Conservation (phyloP, 2,888 invertebrate species). For the Cecidostiba fungosa region DNA sequence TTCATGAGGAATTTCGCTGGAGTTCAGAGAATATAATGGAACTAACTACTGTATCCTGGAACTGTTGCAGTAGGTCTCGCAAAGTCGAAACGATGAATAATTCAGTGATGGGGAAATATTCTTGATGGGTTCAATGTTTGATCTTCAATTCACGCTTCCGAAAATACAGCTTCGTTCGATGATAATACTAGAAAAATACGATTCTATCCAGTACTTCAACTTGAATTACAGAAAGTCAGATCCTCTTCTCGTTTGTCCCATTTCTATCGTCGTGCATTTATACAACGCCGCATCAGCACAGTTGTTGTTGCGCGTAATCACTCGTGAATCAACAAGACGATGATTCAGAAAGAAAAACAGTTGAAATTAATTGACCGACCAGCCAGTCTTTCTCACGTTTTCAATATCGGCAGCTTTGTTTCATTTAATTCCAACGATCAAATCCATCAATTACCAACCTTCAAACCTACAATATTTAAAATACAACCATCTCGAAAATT, state of each 20-base stretch:
- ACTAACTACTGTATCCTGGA: not conserved
- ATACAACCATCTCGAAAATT: not conserved
- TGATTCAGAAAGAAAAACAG: constrained; percentile 38
- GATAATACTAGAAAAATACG: not conserved
- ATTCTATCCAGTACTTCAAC: not conserved
- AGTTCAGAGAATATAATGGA: not conserved
- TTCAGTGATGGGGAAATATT: constrained; percentile 4
- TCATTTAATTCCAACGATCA: not conserved
- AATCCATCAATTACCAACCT: not conserved
- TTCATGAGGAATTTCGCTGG: not conserved
- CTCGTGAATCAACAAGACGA: constrained; percentile 27
- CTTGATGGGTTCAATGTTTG: not conserved
- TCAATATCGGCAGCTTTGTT: not conserved
- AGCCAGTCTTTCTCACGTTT: constrained; percentile 17
- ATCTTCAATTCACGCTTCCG: not conserved
- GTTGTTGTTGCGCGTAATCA: not conserved
- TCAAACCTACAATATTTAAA: not conserved
- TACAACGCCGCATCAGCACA: not conserved
- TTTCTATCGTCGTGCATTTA: not conserved
- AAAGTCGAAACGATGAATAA: constrained; percentile 10
- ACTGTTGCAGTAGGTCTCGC: not conserved
- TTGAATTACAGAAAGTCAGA: not conserved
- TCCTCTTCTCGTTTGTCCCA: constrained; percentile 1
- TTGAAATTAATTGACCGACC: constrained; percentile 33
- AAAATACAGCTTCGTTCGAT: not conserved